Conservation (phyloP, 2,113 vertebrate genomes). For the Eurystomus gularis region DNA sequence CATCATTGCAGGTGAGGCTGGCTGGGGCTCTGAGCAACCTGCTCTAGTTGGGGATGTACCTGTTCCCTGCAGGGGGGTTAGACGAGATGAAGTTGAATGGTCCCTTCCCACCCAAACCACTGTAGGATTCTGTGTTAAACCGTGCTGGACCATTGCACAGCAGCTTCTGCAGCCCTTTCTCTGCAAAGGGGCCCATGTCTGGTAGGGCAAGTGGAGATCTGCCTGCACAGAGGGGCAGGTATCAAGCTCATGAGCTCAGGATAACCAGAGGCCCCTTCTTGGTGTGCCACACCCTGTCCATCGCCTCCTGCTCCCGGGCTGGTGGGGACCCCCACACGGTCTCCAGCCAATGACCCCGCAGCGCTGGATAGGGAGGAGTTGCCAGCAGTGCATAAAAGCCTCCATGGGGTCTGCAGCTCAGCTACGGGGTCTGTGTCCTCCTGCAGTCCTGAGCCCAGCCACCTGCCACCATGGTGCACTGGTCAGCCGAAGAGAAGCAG, state of each 20-base stretch:
- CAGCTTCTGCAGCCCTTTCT: no score
- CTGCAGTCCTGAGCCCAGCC: not conserved
- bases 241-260: not conserved
- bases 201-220: not conserved
- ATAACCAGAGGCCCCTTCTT: not conserved
- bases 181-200: not conserved
- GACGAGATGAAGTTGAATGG: no score
- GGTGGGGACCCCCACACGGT: not conserved
- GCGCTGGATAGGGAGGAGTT: not conserved
- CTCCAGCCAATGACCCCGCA: not conserved
- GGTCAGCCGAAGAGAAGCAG: slow-evolving; percentile 59
- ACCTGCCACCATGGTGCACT: slow-evolving; percentile 73
- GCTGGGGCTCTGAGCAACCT: no score
- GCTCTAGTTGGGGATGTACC: no score
- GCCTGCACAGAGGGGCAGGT: not conserved
- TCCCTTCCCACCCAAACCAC: no score
- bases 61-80: no score
- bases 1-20: no score
- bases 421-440: not conserved
- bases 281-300: not conserved
- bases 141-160: no score
- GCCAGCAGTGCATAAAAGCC: not conserved
- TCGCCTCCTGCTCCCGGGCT: not conserved
- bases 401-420: not conserved
- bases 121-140: no score